These are phyloP conservation scores for Poecile montanus DNA, from an alignment of 2,797 vertebrate species.

Conservation along the genomic window DNA sequence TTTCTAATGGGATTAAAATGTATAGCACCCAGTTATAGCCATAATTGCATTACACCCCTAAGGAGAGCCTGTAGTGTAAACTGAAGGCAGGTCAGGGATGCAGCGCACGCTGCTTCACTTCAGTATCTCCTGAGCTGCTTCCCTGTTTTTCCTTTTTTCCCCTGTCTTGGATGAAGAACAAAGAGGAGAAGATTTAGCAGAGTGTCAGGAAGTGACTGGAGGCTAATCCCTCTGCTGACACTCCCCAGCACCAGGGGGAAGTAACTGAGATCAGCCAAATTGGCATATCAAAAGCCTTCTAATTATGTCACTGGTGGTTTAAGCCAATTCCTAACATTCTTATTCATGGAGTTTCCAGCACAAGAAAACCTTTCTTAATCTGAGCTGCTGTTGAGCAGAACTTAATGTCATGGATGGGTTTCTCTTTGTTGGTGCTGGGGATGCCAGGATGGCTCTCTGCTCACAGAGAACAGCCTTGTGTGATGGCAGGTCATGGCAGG, in stretches of 20 bases:
- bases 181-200: constrained; percentile 69
- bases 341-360: constrained; percentile 65
- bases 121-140: constrained; percentile 45
- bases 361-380: constrained; percentile 63
- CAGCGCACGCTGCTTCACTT: not conserved
- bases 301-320: constrained; percentile 71
- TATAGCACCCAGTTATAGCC: constrained; percentile 66
- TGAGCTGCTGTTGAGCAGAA: constrained; percentile 18
- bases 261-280: constrained; percentile 71
- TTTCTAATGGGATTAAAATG: constrained; percentile 75
- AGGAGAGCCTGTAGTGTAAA: constrained; percentile 64
- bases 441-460: not conserved
- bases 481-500: rapidly evolving
- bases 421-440: constrained; percentile 13
- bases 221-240: constrained; percentile 74
- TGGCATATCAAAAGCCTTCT: constrained; percentile 75
- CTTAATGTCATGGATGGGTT: constrained; percentile 4
- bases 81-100: constrained; percentile 59
- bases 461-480: not conserved
- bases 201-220: constrained; percentile 74
- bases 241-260: constrained; percentile 69
- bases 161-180: constrained; percentile 71
- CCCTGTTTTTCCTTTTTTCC: constrained; percentile 63
- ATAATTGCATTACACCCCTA: constrained; percentile 64
- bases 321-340: constrained; percentile 70